Percentiles rank a stretch among this genome's conserved stretches.
phyloP scores from a whole-genome alignment of 2,113 vertebrate species.

The Myanophis thanlyinensis region DNA sequence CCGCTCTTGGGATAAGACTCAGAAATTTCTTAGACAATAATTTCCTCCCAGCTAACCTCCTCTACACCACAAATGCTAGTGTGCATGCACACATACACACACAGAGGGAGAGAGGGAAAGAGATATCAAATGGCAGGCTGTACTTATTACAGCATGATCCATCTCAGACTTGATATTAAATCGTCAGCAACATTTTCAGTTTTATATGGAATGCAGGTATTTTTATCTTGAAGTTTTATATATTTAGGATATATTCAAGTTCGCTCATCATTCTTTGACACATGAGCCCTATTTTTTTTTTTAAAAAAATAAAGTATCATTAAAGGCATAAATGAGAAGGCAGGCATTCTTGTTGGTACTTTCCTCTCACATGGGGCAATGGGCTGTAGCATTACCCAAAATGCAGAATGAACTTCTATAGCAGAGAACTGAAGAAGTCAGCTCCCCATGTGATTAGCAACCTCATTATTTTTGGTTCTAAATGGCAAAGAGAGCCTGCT shows the following conservation, averaged over 20 bases:
- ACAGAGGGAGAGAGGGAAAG: neutral
- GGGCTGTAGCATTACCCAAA: neutral
- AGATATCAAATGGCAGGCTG: conserved; percentile 34
- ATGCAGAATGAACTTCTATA: neutral
- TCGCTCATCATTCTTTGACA: neutral
- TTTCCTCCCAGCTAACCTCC: neutral
- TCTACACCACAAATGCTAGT: neutral
- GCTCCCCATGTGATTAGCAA: neutral
- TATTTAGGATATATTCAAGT: neutral
- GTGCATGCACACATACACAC: neutral
- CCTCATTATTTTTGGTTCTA: neutral
- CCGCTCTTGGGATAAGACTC: conserved; percentile 34
- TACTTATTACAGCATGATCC: conserved; percentile 38
- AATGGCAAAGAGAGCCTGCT: neutral
- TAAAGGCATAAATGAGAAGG: neutral
- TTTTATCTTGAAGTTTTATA: neutral
- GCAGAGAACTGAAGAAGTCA: neutral
- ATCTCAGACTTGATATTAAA: conserved; percentile 41
- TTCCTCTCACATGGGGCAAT: neutral
- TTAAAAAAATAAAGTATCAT: neutral
- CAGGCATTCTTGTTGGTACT: neutral
- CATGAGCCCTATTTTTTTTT: neutral
- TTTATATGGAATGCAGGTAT: conserved; percentile 31
- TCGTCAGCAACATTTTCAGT: conserved; percentile 32
- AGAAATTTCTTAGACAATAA: conserved; percentile 43